phyloP scores from a whole-genome alignment of 2,113 vertebrate genomes.

The Myrmophylax atrothorax region DNA sequence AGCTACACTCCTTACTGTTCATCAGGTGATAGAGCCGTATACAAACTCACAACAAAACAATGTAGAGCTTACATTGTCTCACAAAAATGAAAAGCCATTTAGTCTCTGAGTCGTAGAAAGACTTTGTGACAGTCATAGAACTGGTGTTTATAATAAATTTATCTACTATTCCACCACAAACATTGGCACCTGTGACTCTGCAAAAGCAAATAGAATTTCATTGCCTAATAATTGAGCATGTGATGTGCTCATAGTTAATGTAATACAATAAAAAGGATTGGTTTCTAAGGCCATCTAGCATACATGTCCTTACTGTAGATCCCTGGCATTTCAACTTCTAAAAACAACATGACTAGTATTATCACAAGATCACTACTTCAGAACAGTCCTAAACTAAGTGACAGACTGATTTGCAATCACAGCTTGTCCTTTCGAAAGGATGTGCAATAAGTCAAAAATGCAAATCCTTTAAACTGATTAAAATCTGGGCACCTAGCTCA shows the following conservation, averaged over 20 bases:
- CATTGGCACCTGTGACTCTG: not conserved
- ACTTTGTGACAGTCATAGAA: not conserved
- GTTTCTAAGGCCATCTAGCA: not conserved
- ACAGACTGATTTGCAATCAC: not conserved
- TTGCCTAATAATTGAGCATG: not conserved
- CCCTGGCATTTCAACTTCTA: not conserved
- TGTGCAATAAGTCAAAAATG: accelerated
- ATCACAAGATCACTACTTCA: not conserved
- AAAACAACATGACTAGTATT: not conserved
- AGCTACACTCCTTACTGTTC: not conserved
- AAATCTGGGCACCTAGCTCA: not conserved
- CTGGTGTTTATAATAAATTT: not conserved
- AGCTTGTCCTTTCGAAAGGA: not conserved
- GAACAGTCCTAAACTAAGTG: not conserved
- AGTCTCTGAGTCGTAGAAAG: not conserved
- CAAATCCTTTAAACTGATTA: not conserved
- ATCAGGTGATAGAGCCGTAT: not conserved
- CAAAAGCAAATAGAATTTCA: not conserved
- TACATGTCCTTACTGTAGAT: not conserved
- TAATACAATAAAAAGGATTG: not conserved
- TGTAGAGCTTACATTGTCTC: not conserved
- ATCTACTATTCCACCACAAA: not conserved
- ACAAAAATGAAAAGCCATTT: not conserved
- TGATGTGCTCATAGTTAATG: not conserved
- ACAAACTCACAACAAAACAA: not conserved